These are phyloP conservation scores for Porites rus DNA, from an alignment of 92 coral and sea anemone species.

Conservation along the genomic window DNA sequence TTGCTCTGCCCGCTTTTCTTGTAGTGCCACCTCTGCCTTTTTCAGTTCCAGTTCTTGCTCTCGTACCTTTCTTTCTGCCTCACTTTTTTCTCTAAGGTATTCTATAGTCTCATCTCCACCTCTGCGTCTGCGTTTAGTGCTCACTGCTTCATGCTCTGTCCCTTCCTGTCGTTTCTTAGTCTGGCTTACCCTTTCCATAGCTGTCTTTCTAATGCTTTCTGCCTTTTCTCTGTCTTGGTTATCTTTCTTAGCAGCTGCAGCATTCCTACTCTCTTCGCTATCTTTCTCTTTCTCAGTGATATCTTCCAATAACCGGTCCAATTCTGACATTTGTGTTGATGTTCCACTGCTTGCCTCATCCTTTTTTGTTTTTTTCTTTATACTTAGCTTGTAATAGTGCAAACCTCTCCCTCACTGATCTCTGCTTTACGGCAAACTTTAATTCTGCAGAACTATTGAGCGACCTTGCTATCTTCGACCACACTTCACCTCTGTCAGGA, in stretches of 20 bases:
- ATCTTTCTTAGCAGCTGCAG: constrained; percentile 15
- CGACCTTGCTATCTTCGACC: constrained; percentile 44
- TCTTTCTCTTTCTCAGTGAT: constrained; percentile 53
- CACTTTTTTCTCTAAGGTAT: constrained; percentile 61
- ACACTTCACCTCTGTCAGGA: constrained; percentile 52
- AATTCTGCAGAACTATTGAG: constrained; percentile 41
- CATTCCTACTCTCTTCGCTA: constrained; percentile 44
- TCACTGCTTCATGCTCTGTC: constrained; percentile 24
- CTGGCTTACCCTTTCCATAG: constrained; percentile 65
- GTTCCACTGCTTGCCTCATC: constrained; percentile 62
- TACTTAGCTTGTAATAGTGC: constrained; percentile 46
- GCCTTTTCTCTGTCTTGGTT: constrained; percentile 55
- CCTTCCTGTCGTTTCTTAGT: constrained; percentile 38
- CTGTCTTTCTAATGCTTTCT: constrained; percentile 25
- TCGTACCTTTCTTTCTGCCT: constrained; percentile 58
- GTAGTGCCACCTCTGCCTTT: constrained; percentile 46
- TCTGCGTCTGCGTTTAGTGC: constrained; percentile 38
- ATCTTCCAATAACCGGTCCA: constrained; percentile 59
- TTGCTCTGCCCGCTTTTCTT: constrained; percentile 48
- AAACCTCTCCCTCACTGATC: constrained; percentile 66
- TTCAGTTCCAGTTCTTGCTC: constrained; percentile 64
- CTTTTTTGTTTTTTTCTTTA: constrained; percentile 40
- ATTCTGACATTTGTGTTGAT: constrained; percentile 46
- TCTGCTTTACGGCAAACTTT: constrained; percentile 41
- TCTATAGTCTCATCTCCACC: constrained; percentile 58